Conservation (phyloP, 2,888 invertebrate genomes). For the Sepiola atlantica region DNA sequence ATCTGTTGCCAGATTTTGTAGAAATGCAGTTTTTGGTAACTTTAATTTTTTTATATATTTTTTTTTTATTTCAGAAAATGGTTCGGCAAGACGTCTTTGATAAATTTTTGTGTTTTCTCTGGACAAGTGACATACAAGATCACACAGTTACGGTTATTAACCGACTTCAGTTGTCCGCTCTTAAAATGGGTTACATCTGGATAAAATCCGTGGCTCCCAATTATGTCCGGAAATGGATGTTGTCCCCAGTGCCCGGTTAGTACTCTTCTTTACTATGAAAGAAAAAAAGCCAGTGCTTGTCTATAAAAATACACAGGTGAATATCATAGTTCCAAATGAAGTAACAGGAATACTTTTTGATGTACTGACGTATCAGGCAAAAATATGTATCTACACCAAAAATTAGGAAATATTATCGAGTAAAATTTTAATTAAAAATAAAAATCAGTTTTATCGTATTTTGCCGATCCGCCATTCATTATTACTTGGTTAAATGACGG, state of each 20-base stretch:
- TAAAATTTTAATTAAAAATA: no score
- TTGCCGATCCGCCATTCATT: no score
- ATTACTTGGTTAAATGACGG: no score
- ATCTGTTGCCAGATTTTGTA: not conserved
- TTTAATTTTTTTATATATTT: not conserved
- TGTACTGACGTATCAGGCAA: no score
- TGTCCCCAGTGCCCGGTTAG: slow-evolving; percentile 54
- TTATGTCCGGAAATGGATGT: slow-evolving; percentile 44
- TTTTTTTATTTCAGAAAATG: not conserved
- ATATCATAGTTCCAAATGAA: no score
- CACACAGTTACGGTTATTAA: not conserved
- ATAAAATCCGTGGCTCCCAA: slow-evolving; percentile 41
- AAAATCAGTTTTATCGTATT: no score
- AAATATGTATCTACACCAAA: no score
- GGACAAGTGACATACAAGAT: slow-evolving; percentile 38
- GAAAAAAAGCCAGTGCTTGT: no score
- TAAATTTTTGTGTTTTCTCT: slow-evolving; percentile 44
- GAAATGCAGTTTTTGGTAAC: not conserved
- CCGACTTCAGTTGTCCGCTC: not conserved
- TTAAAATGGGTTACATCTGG: slow-evolving; percentile 32
- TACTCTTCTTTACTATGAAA: not conserved
- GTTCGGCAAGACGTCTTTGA: slow-evolving; percentile 39
- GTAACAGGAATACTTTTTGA: no score
- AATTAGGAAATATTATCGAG: no score
- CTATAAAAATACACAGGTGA: no score